phyloP scores from a whole-genome alignment of 2,888 invertebrate species.

The Agrochola litura region DNA sequence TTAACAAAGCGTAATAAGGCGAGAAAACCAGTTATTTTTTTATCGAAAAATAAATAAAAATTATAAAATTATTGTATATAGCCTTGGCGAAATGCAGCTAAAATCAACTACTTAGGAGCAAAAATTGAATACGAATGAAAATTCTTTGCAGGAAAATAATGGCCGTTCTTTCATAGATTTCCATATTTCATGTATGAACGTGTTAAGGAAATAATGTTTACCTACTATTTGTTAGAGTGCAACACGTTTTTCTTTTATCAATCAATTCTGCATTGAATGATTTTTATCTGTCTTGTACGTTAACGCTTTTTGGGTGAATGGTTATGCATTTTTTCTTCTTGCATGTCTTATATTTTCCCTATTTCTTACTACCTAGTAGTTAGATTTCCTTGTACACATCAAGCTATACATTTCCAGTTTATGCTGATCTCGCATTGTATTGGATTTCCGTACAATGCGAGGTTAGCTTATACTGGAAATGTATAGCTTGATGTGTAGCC shows the following conservation, averaged over 20 bases:
- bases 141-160: not conserved
- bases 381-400: constrained; percentile 4
- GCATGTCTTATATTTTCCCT: constrained; percentile 25
- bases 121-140: no score
- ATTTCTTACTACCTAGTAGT: not conserved
- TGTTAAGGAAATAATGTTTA: not conserved
- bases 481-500: no score
- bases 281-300: not conserved
- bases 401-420: no score
- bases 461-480: no score
- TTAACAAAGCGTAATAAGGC: constrained; percentile 8
- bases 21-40: no score
- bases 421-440: no score
- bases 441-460: no score
- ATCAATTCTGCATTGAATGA: not conserved
- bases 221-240: no score
- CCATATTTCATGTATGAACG: not conserved
- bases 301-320: constrained; percentile 25
- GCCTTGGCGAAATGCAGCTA: not conserved
- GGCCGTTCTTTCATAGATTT: not conserved
- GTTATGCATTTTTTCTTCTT: constrained; percentile 1
- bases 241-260: not conserved
- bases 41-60: not conserved
- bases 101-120: not conserved
- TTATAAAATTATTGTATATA: not conserved